phyloP scores from a whole-genome alignment of 1,140 invertebrate genomes.

The Plodia interpunctella region DNA sequence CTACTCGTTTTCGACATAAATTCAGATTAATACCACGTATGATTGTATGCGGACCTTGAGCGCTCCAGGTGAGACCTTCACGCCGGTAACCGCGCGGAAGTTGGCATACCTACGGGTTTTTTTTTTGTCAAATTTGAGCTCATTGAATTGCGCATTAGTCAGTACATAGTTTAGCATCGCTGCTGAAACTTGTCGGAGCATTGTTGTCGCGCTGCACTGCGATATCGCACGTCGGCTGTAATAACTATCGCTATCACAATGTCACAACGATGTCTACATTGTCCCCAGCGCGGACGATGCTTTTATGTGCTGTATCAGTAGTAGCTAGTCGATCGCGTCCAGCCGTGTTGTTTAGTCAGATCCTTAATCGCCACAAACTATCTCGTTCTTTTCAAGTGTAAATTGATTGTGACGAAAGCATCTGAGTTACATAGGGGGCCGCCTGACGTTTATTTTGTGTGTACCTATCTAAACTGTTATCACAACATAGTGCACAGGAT shows the following conservation, averaged over 20 bases:
- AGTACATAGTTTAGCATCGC: constrained; percentile 56
- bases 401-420: constrained; percentile 34
- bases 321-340: constrained; percentile 24
- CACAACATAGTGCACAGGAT: constrained; percentile 28
- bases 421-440: constrained; percentile 23
- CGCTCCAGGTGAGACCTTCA: constrained; percentile 67
- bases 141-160: constrained; percentile 71
- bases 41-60: constrained; percentile 74
- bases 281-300: constrained; percentile 37
- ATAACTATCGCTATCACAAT: constrained; percentile 64
- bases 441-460: constrained; percentile 31
- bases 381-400: constrained; percentile 23
- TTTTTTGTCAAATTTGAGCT: constrained; percentile 73
- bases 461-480: constrained; percentile 35
- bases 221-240: constrained; percentile 57
- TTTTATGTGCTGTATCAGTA: constrained; percentile 34
- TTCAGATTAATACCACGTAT: constrained; percentile 65
- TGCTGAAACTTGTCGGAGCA: constrained; percentile 44
- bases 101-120: constrained; percentile 52
- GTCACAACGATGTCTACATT: constrained; percentile 63
- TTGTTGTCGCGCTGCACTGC: constrained; percentile 53
- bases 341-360: constrained; percentile 23
- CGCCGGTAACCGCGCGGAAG: constrained; percentile 74
- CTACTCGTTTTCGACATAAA: constrained; percentile 62
- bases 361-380: constrained; percentile 19